phyloP scores from a whole-genome alignment of 1,140 invertebrate genomes.

The Whitmania pigra region DNA sequence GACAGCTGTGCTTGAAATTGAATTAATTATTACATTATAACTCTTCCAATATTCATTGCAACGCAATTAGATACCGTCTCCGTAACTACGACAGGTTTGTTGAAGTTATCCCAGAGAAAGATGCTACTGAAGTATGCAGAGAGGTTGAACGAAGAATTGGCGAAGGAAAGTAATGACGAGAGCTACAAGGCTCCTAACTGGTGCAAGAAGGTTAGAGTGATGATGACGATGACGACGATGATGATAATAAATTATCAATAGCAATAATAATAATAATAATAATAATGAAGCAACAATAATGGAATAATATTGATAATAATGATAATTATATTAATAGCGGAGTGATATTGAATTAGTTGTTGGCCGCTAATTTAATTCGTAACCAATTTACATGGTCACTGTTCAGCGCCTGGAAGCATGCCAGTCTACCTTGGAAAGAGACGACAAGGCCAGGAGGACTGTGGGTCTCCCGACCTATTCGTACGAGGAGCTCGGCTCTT shows the following conservation, averaged over 20 bases:
- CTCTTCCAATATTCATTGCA: too few relatives aligned
- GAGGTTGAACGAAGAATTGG: neutral
- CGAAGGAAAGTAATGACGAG: neutral
- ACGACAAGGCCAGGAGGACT: neutral
- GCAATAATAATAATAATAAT: too few relatives aligned
- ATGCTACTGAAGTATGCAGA: neutral
- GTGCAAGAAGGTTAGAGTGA: constrained; percentile 7
- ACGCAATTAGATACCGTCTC: too few relatives aligned
- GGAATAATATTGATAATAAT: too few relatives aligned
- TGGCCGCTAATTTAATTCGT: too few relatives aligned
- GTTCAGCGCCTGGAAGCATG: constrained; percentile 2
- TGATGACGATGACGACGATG: neutral
- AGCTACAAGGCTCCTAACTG: neutral
- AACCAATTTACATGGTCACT: too few relatives aligned
- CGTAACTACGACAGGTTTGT: neutral
- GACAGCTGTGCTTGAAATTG: too few relatives aligned
- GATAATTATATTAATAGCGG: too few relatives aligned
- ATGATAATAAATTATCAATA: too few relatives aligned
- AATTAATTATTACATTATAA: too few relatives aligned
- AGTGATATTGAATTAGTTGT: too few relatives aligned
- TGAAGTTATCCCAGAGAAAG: neutral
- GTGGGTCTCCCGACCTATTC: neutral
- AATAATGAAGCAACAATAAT: too few relatives aligned
- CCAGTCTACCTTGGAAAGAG: constrained; percentile 3
- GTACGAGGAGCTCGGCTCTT: neutral